These are phyloP conservation scores for Ichneumoninae sp. DNA, from an alignment of 2,888 invertebrate genomes.

Conservation along the genomic window DNA sequence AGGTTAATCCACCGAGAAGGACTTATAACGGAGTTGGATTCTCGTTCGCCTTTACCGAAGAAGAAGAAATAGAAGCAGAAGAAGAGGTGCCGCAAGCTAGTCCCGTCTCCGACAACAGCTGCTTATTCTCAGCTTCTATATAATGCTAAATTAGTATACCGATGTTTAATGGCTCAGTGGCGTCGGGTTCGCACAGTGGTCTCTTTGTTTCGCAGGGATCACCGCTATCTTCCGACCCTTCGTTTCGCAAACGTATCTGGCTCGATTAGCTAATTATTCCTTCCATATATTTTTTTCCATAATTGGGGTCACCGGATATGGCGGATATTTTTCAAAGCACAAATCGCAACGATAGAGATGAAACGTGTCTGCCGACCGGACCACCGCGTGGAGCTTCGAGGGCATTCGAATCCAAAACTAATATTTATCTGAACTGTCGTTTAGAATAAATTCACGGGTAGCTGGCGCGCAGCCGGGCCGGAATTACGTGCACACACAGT, in stretches of 20 bases:
- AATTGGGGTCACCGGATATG: neutral
- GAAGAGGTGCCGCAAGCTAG: slow-evolving; percentile 19
- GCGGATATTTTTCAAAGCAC: neutral
- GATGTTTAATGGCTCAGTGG: slow-evolving; percentile 16
- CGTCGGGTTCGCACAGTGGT: slow-evolving; percentile 24
- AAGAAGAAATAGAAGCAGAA: neutral
- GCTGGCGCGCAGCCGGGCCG: neutral
- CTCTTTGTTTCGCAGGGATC: slow-evolving; percentile 37
- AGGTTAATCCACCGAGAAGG: slow-evolving; percentile 77
- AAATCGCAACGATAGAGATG: neutral
- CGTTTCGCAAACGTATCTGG: slow-evolving; percentile 20
- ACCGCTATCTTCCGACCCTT: slow-evolving; percentile 41
- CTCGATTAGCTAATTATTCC: slow-evolving; percentile 3
- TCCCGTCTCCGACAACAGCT: slow-evolving; percentile 17
- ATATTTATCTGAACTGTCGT: slow-evolving; percentile 7
- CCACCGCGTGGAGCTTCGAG: neutral
- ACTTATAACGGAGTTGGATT: slow-evolving; percentile 75
- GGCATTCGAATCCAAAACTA: neutral
- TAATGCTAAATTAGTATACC: slow-evolving; percentile 20
- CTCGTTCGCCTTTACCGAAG: slow-evolving; percentile 66
- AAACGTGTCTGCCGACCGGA: neutral
- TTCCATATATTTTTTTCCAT: neutral
- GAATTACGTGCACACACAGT: neutral
- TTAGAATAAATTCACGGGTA: slow-evolving; percentile 22
- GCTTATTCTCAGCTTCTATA: slow-evolving; percentile 26